Evolutionary conservation across 2,113 vertebrate genomes (phyloP).

Genomic region (Chunga burmeisteri): DNA sequence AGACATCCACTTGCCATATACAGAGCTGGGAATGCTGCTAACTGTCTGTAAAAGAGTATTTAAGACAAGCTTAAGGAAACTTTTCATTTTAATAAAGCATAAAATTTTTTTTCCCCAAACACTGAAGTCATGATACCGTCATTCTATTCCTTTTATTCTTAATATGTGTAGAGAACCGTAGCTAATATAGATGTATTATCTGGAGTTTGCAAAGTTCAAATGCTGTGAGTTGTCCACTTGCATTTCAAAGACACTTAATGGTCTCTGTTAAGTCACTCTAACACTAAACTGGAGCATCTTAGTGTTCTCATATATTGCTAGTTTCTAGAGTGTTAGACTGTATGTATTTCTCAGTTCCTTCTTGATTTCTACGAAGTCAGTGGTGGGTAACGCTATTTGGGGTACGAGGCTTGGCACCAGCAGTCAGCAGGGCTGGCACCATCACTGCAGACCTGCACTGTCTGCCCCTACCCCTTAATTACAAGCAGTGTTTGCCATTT

Average conservation of each 20-base stretch:
- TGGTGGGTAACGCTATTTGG: not conserved
- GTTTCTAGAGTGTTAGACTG: not conserved
- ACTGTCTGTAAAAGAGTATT: not conserved
- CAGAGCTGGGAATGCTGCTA: not conserved
- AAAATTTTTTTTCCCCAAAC: not conserved
- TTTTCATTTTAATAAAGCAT: not conserved
- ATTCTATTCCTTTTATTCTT: not conserved
- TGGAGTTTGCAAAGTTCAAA: not conserved
- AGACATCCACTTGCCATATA: not conserved
- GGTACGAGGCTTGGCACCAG: not conserved
- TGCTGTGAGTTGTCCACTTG: not conserved
- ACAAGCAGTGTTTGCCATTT: not conserved
- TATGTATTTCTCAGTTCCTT: not conserved
- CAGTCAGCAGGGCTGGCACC: not conserved
- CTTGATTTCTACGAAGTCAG: not conserved
- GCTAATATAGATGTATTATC: accelerated
- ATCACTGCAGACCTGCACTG: not conserved
- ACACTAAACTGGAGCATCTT: not conserved
- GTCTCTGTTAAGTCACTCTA: not conserved
- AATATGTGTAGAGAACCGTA: not conserved
- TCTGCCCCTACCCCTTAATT: not conserved
- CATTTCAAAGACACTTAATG: not conserved
- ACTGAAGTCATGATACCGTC: not conserved
- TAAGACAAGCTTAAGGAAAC: not conserved
- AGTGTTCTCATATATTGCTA: not conserved